Base-by-base conservation (phyloP, 2,888 invertebrate species). In the Ormyrus pomaceus region DNA sequence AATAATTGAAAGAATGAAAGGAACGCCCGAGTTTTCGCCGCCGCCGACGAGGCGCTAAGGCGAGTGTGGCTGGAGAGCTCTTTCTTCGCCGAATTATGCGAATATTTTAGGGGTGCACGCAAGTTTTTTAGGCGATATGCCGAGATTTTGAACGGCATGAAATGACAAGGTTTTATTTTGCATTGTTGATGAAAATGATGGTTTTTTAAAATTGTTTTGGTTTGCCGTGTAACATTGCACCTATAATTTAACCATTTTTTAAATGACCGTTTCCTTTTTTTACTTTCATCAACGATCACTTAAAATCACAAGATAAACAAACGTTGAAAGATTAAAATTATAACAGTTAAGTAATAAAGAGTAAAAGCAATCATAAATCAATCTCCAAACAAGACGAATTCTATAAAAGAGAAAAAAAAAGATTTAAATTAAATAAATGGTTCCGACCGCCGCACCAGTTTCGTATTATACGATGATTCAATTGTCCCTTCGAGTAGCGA, bases 1-100 rank as follows among this genome's bases (percentile, higher is more conserved):
- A 79, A 79, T 82, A 82, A 80, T 82, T 82, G 82, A 82, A 82
- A 80, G 82, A 84, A 81, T 75, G 80, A 79, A 71, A 73, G 74
- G 71, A 64, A 75, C 77, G 75, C 76, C 66, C 82, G 82, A 77
- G 68, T 82, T 81, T 74, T 78, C 77, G 74, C 78, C 61, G 55
- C 34, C 34, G 34, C 2, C 34, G 34, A 34, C 34, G 34, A 34
- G 65, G 46, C 64, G 59, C 50, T n/a, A 64, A 48, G 34, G 10
- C 55, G 2, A 64, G 13, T 6, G 19, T 9, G 64, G 50, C 53
- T 51, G 51, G 61, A 59, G 50, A 19, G n/a, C 46, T 61, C 59
- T 77, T 77, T 59, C 34, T 62, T 19, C 48, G 45, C 13, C 61
- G 59, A 62, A 73, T 72, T 78, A 55, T 66, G 13, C 51, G 65